phyloP scores from a whole-genome alignment of 2,888 invertebrate genomes.

The Morpho deidamia region DNA sequence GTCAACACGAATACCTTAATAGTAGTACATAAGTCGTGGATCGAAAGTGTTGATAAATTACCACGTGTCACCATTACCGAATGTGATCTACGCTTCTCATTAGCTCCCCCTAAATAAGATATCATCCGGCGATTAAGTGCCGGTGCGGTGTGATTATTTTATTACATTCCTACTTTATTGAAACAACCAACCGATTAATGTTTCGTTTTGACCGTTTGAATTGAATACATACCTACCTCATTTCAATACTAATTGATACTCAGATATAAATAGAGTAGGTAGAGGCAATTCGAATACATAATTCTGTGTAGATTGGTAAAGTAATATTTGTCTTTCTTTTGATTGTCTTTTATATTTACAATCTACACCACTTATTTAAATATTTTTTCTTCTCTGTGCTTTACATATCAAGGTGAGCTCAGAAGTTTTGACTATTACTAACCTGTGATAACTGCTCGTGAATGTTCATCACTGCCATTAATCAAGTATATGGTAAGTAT shows the following conservation, averaged over 20 bases:
- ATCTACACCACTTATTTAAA: too few species aligned
- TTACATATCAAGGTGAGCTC: too few species aligned
- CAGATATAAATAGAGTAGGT: background rate
- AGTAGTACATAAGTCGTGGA: slow-evolving; percentile 64
- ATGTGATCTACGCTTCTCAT: slow-evolving; percentile 73
- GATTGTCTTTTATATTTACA: too few species aligned
- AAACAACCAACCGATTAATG: slow-evolving; percentile 50
- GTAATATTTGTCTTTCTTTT: too few species aligned
- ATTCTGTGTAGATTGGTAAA: too few species aligned
- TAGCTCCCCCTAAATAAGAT: slow-evolving; percentile 72
- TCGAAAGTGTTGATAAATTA: slow-evolving; percentile 73
- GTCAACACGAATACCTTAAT: slow-evolving; percentile 72
- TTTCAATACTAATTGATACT: background rate
- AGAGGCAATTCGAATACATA: too few species aligned
- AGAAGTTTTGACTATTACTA: too few species aligned
- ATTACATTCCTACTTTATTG: slow-evolving; percentile 65
- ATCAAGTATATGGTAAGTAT: too few species aligned
- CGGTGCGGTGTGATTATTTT: slow-evolving; percentile 61
- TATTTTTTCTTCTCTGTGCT: too few species aligned
- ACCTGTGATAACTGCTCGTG: too few species aligned
- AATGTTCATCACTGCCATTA: too few species aligned
- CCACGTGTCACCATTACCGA: slow-evolving; percentile 65
- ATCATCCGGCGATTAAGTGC: slow-evolving; percentile 65
- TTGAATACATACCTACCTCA: slow-evolving; percentile 1
- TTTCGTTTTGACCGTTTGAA: slow-evolving; percentile 29